These are phyloP conservation scores for Unio pictorum DNA, from an alignment of 2,888 invertebrate species.

Conservation along the genomic window DNA sequence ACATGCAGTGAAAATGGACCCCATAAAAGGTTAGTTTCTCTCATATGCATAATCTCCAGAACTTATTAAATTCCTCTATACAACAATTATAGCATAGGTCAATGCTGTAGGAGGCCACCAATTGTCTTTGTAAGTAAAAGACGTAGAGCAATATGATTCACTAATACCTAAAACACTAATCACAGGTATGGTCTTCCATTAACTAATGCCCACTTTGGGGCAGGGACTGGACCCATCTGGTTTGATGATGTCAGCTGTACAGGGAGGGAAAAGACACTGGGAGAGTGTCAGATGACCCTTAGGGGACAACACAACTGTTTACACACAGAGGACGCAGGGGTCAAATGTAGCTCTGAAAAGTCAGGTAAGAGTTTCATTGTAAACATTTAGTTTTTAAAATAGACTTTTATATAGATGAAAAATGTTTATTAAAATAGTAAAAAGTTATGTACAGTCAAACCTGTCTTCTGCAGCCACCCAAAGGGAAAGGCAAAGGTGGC, in stretches of 20 bases:
- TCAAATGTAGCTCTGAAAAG: conserved; percentile 2
- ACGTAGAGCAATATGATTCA: neutral
- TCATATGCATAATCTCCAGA: too few species aligned
- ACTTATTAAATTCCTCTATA: too few species aligned
- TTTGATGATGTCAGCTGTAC: conserved; percentile 41
- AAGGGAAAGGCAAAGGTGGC: too few species aligned
- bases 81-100: neutral
- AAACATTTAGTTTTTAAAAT: too few species aligned
- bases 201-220: conserved; percentile 19
- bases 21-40: too few species aligned
- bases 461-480: too few species aligned
- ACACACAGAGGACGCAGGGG: conserved; percentile 13
- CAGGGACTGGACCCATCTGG: conserved; percentile 34
- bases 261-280: conserved; percentile 36
- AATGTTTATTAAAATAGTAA: too few species aligned
- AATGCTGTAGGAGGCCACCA: neutral
- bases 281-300: conserved; percentile 26
- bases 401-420: too few species aligned
- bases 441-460: too few species aligned
- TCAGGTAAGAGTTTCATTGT: too few species aligned
- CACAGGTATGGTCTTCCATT: conserved; percentile 29
- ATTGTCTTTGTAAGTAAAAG: neutral
- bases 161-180: neutral
- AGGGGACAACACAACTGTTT: conserved; percentile 12
- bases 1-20: too few species aligned